A percentile compares a stretch with the other conserved stretches of the same genome.
phyloP scores from a whole-genome alignment of 2,113 vertebrate species.

The Chaetodon trifascialis region DNA sequence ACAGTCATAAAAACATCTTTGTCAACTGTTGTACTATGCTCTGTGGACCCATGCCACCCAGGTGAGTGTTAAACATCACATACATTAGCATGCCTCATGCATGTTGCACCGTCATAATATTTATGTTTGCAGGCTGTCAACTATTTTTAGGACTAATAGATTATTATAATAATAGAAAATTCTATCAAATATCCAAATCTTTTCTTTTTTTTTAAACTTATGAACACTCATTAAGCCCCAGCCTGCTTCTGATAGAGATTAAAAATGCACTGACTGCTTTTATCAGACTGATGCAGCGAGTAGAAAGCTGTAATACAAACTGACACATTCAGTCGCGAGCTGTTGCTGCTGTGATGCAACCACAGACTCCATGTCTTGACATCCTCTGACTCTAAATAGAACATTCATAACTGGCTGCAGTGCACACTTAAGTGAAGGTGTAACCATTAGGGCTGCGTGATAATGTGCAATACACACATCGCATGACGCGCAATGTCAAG shows the following conservation, averaged over 20 bases:
- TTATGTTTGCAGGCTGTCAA: neutral
- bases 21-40: constrained; percentile 95
- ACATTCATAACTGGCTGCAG: neutral
- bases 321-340: neutral
- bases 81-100: neutral
- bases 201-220: neutral
- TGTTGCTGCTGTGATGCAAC: neutral
- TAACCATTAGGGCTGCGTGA: too few relatives aligned
- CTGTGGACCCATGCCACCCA: constrained; percentile 94
- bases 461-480: too few relatives aligned
- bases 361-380: neutral
- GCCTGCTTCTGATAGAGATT: neutral
- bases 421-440: neutral
- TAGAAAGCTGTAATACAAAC: neutral
- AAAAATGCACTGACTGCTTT: neutral
- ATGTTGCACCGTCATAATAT: neutral
- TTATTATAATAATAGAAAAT: neutral
- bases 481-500: too few relatives aligned
- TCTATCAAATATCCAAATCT: neutral
- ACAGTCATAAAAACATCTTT: constrained; percentile 93
- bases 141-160: neutral
- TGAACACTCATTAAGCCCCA: neutral
- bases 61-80: constrained; percentile 78
- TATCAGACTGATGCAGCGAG: neutral
- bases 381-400: neutral